A percentile compares a stretch with the other conserved stretches of the same genome.
phyloP scores from a whole-genome alignment of 2,797 vertebrate genomes.

The Acrossocheilus wenchowensis region DNA sequence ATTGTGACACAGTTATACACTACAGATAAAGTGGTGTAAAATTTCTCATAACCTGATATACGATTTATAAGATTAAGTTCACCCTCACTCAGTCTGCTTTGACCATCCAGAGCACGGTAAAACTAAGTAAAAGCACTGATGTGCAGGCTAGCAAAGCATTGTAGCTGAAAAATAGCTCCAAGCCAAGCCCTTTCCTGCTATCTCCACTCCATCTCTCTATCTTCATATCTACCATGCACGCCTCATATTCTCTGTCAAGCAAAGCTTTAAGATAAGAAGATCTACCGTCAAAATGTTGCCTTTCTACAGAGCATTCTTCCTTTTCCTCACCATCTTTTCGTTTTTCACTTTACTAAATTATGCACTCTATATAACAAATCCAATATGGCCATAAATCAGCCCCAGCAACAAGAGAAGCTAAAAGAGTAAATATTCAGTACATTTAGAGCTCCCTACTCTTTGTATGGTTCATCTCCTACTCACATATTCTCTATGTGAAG shows the following conservation, averaged over 20 bases:
- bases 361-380: slow-evolving; percentile 40
- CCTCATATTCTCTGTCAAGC: slow-evolving; percentile 36
- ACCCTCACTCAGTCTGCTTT: slow-evolving; percentile 22
- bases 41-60: background rate
- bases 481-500: slow-evolving; percentile 57
- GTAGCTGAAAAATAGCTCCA: slow-evolving; percentile 49
- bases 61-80: slow-evolving; percentile 11
- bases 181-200: slow-evolving; percentile 29
- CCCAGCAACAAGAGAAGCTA: slow-evolving; percentile 15
- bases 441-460: slow-evolving; percentile 34
- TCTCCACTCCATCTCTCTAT: slow-evolving; percentile 42
- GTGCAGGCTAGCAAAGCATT: slow-evolving; percentile 1
- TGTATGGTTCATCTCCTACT: slow-evolving; percentile 61
- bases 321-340: slow-evolving; percentile 49
- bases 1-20: background rate
- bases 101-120: slow-evolving; percentile 12
- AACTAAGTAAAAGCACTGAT: slow-evolving; percentile 31
- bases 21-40: background rate
- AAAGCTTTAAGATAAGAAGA: slow-evolving; percentile 44
- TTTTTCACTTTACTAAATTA: slow-evolving; percentile 63
- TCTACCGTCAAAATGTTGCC: slow-evolving; percentile 44
- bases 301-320: slow-evolving; percentile 26
- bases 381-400: slow-evolving; percentile 48
- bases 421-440: slow-evolving; percentile 28
- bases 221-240: slow-evolving; percentile 41